Evolutionary conservation across 2,797 vertebrate genomes (phyloP).

Genomic region (Apodemus agrarius): DNA sequence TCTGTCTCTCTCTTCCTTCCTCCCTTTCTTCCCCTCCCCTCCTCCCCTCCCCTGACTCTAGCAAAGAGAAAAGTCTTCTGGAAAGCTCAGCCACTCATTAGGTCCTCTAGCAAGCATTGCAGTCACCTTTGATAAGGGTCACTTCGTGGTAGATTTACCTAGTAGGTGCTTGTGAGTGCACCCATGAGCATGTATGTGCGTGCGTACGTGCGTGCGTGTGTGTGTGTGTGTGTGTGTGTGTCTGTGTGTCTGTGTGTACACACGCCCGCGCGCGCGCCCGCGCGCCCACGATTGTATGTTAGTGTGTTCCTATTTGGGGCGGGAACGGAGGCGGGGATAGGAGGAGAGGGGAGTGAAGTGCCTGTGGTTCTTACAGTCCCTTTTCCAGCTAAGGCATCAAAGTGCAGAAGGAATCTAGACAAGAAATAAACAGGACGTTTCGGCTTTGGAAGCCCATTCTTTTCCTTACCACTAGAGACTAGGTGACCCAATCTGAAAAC

Average conservation of each 20-base stretch:
- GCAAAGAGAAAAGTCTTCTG: not conserved
- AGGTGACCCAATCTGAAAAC: not conserved
- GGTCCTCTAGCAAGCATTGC: not conserved
- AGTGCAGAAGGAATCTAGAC: slow-evolving; percentile 62
- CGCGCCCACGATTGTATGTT: not conserved
- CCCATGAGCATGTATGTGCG: not conserved
- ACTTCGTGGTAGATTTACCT: not conserved
- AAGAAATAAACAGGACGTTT: slow-evolving; percentile 16
- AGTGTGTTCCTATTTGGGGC: not conserved
- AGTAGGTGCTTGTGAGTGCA: not conserved
- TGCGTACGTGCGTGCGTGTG: not conserved
- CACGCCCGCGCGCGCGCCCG: not conserved
- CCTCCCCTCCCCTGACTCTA: not conserved
- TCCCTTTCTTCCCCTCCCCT: no score
- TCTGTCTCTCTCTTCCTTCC: no score
- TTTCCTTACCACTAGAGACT: not conserved
- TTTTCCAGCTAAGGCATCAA: slow-evolving; percentile 30
- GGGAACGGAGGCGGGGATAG: slow-evolving; percentile 12
- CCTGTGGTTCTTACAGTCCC: slow-evolving; percentile 13
- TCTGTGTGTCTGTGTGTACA: not conserved
- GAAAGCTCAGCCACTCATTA: not conserved
- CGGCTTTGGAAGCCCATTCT: not conserved
- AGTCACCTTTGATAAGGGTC: not conserved
- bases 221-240: not conserved
- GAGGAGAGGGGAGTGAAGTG: not conserved